A percentile compares a stretch with the other conserved stretches of the same genome.
Conservation (phyloP, 2,113 vertebrate species). For the Cynopterus brachyotis region DNA sequence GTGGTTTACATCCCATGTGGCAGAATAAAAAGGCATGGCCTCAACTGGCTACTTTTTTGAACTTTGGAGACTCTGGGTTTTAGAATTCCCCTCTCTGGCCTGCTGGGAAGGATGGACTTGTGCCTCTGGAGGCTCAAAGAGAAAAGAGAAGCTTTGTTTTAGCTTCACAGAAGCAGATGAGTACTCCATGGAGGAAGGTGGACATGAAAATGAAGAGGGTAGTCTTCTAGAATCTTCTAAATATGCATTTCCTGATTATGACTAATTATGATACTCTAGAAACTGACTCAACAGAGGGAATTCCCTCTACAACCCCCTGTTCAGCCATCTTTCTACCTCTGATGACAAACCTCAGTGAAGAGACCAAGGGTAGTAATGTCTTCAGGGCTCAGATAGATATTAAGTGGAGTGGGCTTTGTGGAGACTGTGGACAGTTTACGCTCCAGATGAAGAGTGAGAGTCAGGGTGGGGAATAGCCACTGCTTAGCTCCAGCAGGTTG, state of each 20-base stretch:
- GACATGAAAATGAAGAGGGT: neutral
- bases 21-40: neutral
- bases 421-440: neutral
- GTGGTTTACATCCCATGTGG: neutral
- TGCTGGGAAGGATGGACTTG: neutral
- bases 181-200: neutral
- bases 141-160: neutral
- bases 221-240: neutral
- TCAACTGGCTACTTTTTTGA: neutral
- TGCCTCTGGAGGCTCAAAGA: neutral
- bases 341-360: neutral
- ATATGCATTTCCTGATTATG: neutral
- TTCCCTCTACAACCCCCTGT: neutral
- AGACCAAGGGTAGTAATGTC: neutral
- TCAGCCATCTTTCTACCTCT: neutral
- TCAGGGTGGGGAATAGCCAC: accelerated
- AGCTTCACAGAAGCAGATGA: neutral
- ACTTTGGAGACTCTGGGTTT: neutral
- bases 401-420: neutral
- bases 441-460: neutral
- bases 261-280: neutral
- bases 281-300: neutral
- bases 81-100: neutral
- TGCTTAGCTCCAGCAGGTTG: neutral
- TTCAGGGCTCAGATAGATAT: neutral